phyloP scores from a whole-genome alignment of 1,140 invertebrate genomes.

The Charaxes varanes region DNA sequence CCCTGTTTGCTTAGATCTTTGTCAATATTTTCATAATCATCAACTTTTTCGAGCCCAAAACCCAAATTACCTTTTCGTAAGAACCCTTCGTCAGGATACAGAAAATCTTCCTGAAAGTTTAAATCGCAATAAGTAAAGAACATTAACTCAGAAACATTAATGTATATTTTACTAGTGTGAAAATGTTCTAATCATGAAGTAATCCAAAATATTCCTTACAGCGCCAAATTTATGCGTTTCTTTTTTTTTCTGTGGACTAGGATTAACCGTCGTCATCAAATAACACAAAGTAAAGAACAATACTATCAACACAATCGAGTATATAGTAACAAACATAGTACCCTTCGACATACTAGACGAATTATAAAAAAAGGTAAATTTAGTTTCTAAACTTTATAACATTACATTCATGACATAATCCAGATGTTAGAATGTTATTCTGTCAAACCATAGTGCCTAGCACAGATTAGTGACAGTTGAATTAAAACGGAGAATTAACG shows the following conservation, averaged over 20 bases:
- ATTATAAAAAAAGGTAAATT: neutral
- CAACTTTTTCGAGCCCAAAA: slow-evolving; percentile 28
- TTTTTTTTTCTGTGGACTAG: slow-evolving; percentile 9
- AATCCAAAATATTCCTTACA: slow-evolving; percentile 5
- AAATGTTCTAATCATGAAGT: too few relatives aligned
- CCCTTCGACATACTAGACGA: slow-evolving; percentile 23
- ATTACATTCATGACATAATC: too few relatives aligned
- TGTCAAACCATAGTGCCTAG: too few relatives aligned
- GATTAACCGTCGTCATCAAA: slow-evolving; percentile 34
- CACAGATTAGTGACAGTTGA: too few relatives aligned
- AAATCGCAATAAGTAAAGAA: too few relatives aligned
- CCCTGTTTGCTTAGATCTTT: neutral
- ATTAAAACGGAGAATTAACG: too few relatives aligned
- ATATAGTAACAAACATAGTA: slow-evolving; percentile 11
- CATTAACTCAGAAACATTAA: too few relatives aligned
- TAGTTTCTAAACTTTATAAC: too few relatives aligned
- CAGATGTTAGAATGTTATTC: too few relatives aligned
- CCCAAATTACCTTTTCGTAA: slow-evolving; percentile 15
- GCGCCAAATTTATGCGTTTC: slow-evolving; percentile 4
- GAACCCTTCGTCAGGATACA: slow-evolving; percentile 18
- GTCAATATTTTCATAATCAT: slow-evolving; percentile 5
- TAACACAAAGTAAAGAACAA: slow-evolving; percentile 26
- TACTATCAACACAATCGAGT: slow-evolving; percentile 18
- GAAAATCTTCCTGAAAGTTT: slow-evolving; percentile 14
- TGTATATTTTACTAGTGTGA: too few relatives aligned